Evolutionary conservation across 2,113 vertebrate species (phyloP), one percentile per base, ranked within the genome.

Genomic region (Sardina pilchardus): DNA sequence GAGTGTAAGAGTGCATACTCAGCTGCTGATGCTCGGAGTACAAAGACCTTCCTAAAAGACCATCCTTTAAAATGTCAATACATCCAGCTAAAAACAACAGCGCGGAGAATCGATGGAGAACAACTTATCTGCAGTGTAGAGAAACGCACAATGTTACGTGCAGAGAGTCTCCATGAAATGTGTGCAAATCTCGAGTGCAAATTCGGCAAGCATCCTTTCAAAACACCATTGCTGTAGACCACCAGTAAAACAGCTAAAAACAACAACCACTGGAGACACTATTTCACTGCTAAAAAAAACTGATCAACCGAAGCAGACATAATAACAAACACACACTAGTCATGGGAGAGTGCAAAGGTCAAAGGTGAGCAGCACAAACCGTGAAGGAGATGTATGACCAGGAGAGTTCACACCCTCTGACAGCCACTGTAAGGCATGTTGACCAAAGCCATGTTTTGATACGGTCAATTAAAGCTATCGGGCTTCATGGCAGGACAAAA

Each of bases 281-380:
- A 78, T 78, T 36, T 78, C 26, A 78, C 30, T 36, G 71, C 71
- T 78, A 30, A 75, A 36, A 75, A 16, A 10, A 12, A 78, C 71
- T 78, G 71, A 30, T 36, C 67, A 30, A 16, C 67, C 36, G 26
- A 4, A 9, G 30, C 30, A 36, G 71, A 34, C 71, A 36, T 14
- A 78, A 78, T 36, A 21, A 78, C 71, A 78, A 78, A 78, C 30
- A 36, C 71, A 78, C 3, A 17, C 26, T 12, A 34, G 71, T 78
- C 71, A 78, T 78, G 71, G 71, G 71, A 78, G 39, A 39, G 71
- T 17, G 30, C 36, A 78, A 78, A 36, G 71, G 71, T 78, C 71
- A 16, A 16, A 78, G 71, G 71, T 78, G 71, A 39, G 71, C 71
- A 5, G 30, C 30, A 36, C 71, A 3, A 34, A 78, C 71, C 14